These are phyloP conservation scores for Scelioninae gen. 1 DNA, from an alignment of 2,888 invertebrate species.

Conservation along the genomic window DNA sequence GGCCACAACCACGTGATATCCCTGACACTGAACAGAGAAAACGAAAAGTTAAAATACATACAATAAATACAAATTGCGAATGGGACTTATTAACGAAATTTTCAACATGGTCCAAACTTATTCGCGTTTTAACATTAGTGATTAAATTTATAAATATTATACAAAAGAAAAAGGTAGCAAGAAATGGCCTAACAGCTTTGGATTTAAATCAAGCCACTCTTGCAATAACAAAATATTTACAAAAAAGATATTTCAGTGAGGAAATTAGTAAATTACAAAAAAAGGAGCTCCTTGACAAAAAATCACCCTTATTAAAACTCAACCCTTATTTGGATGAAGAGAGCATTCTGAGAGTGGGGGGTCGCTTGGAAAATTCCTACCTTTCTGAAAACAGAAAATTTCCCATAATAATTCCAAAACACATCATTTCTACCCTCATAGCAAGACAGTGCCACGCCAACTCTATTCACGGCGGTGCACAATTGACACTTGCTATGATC, in stretches of 20 bases:
- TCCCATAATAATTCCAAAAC: background rate
- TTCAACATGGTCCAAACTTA: too few species aligned
- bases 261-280: background rate
- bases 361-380: background rate
- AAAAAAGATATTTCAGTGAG: background rate
- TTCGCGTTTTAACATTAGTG: too few species aligned
- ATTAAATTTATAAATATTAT: too few species aligned
- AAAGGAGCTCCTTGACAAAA: background rate
- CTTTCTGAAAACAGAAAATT: background rate
- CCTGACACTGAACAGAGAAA: background rate
- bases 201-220: too few species aligned
- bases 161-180: too few species aligned
- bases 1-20: background rate
- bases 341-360: background rate
- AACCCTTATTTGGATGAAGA: constrained; percentile 4
- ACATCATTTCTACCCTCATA: background rate
- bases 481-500: background rate
- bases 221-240: background rate
- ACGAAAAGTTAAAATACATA: background rate
- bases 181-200: too few species aligned
- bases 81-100: too few species aligned
- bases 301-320: background rate
- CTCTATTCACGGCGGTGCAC: background rate
- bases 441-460: background rate
- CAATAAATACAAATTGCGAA: too few species aligned